Conservation (phyloP, 2,888 invertebrate genomes). For the Cybosia mesomella region DNA sequence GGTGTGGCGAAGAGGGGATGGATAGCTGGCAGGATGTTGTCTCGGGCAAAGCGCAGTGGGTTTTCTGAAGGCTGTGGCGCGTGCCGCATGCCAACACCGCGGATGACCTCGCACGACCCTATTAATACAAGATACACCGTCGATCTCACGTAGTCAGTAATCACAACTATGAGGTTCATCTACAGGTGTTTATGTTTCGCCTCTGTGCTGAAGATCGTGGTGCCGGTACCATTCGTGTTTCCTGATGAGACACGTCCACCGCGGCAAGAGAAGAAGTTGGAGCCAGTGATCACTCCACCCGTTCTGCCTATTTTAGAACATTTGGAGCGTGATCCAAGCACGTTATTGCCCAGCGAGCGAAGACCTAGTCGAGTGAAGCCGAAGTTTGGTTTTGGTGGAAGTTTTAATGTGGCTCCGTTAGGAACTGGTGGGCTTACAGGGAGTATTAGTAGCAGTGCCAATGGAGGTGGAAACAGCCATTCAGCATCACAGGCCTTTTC, state of each 20-base stretch:
- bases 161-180: constrained; percentile 79
- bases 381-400: constrained; percentile 74
- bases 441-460: constrained; percentile 79
- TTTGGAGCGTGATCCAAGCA: constrained; percentile 83
- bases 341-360: constrained; percentile 73
- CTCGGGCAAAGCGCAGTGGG: constrained; percentile 80
- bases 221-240: constrained; percentile 75
- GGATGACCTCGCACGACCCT: constrained; percentile 81
- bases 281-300: constrained; percentile 82
- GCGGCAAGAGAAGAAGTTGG: constrained; percentile 71
- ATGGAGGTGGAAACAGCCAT: constrained; percentile 77
- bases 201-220: constrained; percentile 54
- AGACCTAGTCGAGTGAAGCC: constrained; percentile 63
- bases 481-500: constrained; percentile 82
- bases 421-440: constrained; percentile 78
- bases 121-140: constrained; percentile 82
- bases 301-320: constrained; percentile 83
- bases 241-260: constrained; percentile 67
- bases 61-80: constrained; percentile 86
- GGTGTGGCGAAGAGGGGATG: constrained; percentile 70
- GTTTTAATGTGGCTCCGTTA: constrained; percentile 78
- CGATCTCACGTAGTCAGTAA: constrained; percentile 72
- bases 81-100: constrained; percentile 85
- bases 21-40: constrained; percentile 75
- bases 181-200: constrained; percentile 67